Conservation (phyloP, 1,140 invertebrate species). For the Elymnias hypermnestra region DNA sequence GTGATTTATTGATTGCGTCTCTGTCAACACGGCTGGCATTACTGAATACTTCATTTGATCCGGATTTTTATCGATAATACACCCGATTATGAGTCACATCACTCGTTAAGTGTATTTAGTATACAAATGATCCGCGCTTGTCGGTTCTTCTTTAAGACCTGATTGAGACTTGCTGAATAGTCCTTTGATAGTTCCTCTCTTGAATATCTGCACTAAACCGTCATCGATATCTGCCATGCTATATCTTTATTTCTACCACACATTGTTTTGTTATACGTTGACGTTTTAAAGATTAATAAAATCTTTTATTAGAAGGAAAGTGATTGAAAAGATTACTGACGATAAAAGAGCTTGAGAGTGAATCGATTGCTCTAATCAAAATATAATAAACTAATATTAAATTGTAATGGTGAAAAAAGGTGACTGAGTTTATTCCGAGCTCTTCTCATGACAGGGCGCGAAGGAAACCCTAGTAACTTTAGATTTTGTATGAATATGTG, state of each 20-base stretch:
- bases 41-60: conserved; percentile 74
- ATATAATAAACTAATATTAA: too few relatives aligned
- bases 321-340: too few relatives aligned
- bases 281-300: too few relatives aligned
- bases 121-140: conserved; percentile 55
- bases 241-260: too few relatives aligned
- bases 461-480: too few relatives aligned
- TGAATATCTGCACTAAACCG: not conserved
- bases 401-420: too few relatives aligned
- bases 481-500: too few relatives aligned
- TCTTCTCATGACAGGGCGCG: too few relatives aligned
- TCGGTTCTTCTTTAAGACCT: conserved; percentile 35
- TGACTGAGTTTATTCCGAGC: too few relatives aligned
- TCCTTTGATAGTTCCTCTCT: not conserved
- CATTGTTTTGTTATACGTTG: too few relatives aligned
- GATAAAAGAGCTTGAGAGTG: not conserved
- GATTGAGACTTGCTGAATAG: conserved; percentile 30
- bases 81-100: conserved; percentile 62
- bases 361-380: not conserved
- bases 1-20: conserved; percentile 74
- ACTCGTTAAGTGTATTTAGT: conserved; percentile 71
- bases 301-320: too few relatives aligned
- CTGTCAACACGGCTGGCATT: conserved; percentile 63
- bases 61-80: conserved; percentile 73
- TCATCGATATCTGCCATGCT: not conserved